Evolutionary conservation across 2,113 vertebrate species (phyloP).

Genomic region (Podiceps cristatus): DNA sequence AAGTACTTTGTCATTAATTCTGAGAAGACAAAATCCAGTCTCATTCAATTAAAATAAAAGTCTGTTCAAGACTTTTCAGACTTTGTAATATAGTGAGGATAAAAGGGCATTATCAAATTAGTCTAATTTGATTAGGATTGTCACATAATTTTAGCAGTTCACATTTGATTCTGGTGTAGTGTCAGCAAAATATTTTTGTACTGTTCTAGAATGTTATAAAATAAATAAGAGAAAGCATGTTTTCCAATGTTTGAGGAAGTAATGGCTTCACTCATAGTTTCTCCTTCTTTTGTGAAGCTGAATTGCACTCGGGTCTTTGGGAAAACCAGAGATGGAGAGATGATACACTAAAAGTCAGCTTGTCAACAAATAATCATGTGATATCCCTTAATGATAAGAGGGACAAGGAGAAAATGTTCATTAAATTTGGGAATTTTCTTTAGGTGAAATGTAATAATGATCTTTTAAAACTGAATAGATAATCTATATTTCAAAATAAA

Average conservation of each 20-base stretch:
- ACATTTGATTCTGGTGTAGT: background rate
- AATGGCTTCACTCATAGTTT: background rate
- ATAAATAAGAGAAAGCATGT: background rate
- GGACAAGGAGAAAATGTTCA: background rate
- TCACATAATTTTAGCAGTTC: background rate
- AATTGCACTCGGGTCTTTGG: background rate
- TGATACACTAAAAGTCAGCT: background rate
- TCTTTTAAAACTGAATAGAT: background rate
- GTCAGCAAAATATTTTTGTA: background rate
- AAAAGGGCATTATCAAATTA: slow-evolving; percentile 1
- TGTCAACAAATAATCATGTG: background rate
- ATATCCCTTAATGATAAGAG: background rate
- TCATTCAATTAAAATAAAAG: background rate
- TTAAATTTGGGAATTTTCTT: background rate
- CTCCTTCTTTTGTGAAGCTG: background rate
- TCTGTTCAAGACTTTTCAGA: background rate
- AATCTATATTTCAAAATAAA: background rate
- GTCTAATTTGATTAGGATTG: background rate
- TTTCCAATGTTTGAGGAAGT: background rate
- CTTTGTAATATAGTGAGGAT: background rate
- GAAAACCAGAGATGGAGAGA: background rate
- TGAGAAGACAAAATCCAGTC: background rate
- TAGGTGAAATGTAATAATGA: background rate
- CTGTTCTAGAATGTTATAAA: background rate
- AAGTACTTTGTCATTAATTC: background rate